A percentile compares a stretch with the other conserved stretches of the same genome.
These are phyloP conservation scores for Pharmacophagus antenor DNA, from an alignment of 2,888 invertebrate species.

Conservation along the genomic window DNA sequence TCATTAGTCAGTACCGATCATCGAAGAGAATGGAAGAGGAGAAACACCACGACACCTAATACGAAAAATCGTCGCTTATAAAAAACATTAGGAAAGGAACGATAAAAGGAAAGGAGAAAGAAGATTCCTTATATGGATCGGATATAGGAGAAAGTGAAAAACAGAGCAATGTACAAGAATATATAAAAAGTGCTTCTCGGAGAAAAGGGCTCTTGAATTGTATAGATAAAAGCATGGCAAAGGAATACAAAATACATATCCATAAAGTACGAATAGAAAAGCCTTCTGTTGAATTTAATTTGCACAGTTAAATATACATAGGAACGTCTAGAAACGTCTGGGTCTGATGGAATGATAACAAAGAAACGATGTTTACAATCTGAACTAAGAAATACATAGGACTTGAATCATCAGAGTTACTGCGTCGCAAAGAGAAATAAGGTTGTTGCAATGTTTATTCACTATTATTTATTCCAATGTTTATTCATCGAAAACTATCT, in stretches of 20 bases:
- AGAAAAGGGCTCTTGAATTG: neutral
- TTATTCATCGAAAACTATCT: neutral
- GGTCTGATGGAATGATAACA: conserved; percentile 20
- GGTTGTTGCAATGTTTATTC: conserved; percentile 1
- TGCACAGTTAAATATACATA: conserved; percentile 2
- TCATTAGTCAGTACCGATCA: too few species aligned
- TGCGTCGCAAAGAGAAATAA: neutral
- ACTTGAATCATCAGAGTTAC: neutral
- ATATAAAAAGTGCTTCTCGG: neutral
- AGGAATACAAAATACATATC: neutral
- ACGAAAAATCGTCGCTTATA: too few species aligned
- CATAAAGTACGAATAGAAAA: neutral
- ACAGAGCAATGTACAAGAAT: neutral
- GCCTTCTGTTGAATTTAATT: neutral
- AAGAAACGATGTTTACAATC: conserved; percentile 5
- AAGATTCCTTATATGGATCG: too few species aligned
- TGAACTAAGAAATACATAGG: conserved; percentile 4
- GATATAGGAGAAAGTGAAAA: too few species aligned
- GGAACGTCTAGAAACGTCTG: conserved; percentile 3
- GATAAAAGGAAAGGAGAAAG: too few species aligned
- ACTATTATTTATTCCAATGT: conserved; percentile 1
- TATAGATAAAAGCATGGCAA: neutral
- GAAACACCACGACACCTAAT: too few species aligned
- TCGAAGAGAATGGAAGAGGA: too few species aligned
- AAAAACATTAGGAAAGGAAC: too few species aligned